Evolutionary conservation across 2,888 invertebrate genomes (phyloP).

Genomic region (Melolontha melolontha): DNA sequence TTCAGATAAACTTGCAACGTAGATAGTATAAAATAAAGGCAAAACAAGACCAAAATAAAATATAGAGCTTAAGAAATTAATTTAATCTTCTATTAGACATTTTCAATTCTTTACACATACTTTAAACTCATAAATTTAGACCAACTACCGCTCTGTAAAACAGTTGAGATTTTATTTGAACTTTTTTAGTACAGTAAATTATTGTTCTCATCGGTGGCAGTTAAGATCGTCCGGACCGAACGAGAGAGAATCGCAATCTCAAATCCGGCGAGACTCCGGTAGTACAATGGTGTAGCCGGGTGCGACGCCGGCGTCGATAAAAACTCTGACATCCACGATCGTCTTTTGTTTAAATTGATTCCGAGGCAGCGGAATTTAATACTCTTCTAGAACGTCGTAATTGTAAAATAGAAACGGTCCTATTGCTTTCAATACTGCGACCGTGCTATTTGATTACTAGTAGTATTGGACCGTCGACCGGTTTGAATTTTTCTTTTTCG

Average conservation of each 20-base stretch:
- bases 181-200: conserved; percentile 28
- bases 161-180: conserved; percentile 12
- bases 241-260: conserved; percentile 11
- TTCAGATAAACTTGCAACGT: no score
- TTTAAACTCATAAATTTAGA: conserved; percentile 34
- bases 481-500: conserved; percentile 12
- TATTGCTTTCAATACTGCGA: conserved; percentile 30
- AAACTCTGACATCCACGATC: conserved; percentile 58
- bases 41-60: not conserved
- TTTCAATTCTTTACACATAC: conserved; percentile 24
- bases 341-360: conserved; percentile 58
- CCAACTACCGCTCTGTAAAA: conserved; percentile 20
- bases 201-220: conserved; percentile 23
- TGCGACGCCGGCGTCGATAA: conserved; percentile 48
- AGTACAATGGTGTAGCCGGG: conserved; percentile 3
- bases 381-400: conserved; percentile 37
- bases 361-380: conserved; percentile 41
- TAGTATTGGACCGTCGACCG: conserved; percentile 14
- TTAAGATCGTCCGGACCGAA: conserved; percentile 31
- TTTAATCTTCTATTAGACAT: conserved; percentile 16
- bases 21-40: no score
- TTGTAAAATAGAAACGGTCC: conserved; percentile 33
- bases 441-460: conserved; percentile 40
- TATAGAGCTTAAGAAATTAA: not conserved
- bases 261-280: conserved; percentile 16